phyloP scores from a whole-genome alignment of 2,797 vertebrate species.

The Aplochiton taeniatus region DNA sequence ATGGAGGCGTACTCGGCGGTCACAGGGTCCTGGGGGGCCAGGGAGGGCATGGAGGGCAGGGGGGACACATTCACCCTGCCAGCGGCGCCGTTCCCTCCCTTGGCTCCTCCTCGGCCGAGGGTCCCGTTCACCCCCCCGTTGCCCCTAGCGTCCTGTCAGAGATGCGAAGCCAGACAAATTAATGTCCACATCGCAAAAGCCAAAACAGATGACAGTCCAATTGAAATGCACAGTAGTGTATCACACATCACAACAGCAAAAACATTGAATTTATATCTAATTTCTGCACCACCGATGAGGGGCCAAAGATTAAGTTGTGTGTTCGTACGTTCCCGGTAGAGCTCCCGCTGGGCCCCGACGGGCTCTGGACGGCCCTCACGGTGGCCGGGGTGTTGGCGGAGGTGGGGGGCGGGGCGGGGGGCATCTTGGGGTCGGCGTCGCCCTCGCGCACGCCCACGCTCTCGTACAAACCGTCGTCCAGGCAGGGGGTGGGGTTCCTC shows the following conservation, averaged over 20 bases:
- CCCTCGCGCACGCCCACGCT: slow-evolving; percentile 68
- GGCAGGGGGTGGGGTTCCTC: slow-evolving; percentile 61
- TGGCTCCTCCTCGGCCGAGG: slow-evolving; percentile 42
- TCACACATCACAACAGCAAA: too few species aligned
- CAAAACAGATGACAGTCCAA: too few species aligned
- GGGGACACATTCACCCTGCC: slow-evolving; percentile 51
- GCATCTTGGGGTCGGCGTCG: slow-evolving; percentile 44
- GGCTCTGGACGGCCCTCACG: slow-evolving; percentile 58
- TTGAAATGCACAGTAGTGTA: too few species aligned
- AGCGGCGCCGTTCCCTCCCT: slow-evolving; percentile 27
- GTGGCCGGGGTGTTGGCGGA: slow-evolving; percentile 53
- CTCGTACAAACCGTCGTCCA: slow-evolving; percentile 78
- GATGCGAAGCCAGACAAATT: neutral
- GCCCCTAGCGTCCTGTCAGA: slow-evolving; percentile 50
- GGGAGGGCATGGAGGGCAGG: slow-evolving; percentile 57
- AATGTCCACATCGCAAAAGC: neutral
- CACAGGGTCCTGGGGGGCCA: slow-evolving; percentile 61
- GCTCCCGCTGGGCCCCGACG: slow-evolving; percentile 46
- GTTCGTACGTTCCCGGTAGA: slow-evolving; percentile 26
- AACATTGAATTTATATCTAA: too few species aligned
- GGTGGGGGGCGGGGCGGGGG: slow-evolving; percentile 44
- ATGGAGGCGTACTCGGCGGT: slow-evolving; percentile 75
- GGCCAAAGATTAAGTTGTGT: too few species aligned
- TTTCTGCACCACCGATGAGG: too few species aligned
- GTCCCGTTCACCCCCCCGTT: slow-evolving; percentile 52